Evolutionary conservation across 1,140 invertebrate genomes (phyloP).

Genomic region (Zophobas atratus): DNA sequence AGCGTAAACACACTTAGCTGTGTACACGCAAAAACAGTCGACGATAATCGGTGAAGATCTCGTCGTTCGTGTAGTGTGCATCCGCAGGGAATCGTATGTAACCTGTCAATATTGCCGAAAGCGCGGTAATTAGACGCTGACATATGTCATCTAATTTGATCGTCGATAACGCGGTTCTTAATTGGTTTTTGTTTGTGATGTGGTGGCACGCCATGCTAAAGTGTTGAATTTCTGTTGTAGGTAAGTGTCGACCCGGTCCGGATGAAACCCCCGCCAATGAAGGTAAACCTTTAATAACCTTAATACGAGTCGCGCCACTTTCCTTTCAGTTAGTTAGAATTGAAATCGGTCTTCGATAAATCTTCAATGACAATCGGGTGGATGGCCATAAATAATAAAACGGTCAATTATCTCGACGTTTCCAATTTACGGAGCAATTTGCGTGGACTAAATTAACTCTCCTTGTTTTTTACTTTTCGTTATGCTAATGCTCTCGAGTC

Average conservation of each 20-base stretch:
- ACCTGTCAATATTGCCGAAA: background rate
- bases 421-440: slow-evolving; percentile 51
- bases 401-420: slow-evolving; percentile 49
- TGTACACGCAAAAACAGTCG: slow-evolving; percentile 34
- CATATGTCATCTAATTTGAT: slow-evolving; percentile 17
- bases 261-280: slow-evolving; percentile 47
- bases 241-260: slow-evolving; percentile 42
- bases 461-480: slow-evolving; percentile 13
- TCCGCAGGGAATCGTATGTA: background rate
- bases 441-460: slow-evolving; percentile 46
- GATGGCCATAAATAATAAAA: slow-evolving; percentile 46
- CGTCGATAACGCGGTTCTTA: slow-evolving; percentile 19
- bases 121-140: slow-evolving; percentile 20
- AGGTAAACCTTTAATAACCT: slow-evolving; percentile 44
- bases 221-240: slow-evolving; percentile 23
- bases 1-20: slow-evolving; percentile 28
- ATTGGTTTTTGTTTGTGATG: slow-evolving; percentile 26
- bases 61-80: background rate
- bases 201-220: background rate
- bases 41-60: slow-evolving; percentile 15
- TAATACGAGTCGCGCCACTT: slow-evolving; percentile 20
- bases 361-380: slow-evolving; percentile 30
- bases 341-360: slow-evolving; percentile 18
- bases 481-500: slow-evolving; percentile 13
- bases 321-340: background rate